Conservation (phyloP, 2,113 vertebrate species). For the Upupa epops region DNA sequence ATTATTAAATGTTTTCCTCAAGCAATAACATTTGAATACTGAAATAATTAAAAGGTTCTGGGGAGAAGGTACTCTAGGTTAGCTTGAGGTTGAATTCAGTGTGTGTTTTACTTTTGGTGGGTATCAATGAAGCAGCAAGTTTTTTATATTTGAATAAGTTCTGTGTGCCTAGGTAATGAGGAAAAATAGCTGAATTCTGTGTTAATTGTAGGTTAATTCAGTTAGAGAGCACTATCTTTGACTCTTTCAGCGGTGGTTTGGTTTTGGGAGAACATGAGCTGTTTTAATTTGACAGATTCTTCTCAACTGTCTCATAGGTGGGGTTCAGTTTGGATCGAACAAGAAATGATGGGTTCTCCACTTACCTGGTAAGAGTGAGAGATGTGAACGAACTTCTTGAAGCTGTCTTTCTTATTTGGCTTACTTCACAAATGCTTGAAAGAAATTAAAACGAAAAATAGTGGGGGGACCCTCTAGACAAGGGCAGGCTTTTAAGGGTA, state of each 20-base stretch:
- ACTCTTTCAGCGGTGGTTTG: background rate
- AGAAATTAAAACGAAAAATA: background rate
- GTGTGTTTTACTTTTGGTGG: background rate
- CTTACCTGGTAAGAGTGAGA: constrained; percentile 80
- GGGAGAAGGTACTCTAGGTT: background rate
- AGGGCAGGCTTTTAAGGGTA: background rate
- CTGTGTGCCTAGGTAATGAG: background rate
- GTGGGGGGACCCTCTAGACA: fast-evolving
- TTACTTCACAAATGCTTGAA: background rate
- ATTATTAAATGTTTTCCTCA: background rate
- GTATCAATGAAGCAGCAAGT: background rate
- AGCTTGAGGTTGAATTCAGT: background rate
- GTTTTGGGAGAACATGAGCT: background rate
- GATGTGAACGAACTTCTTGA: background rate
- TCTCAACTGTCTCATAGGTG: constrained; percentile 66
- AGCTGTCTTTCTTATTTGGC: background rate
- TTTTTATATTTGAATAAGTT: background rate
- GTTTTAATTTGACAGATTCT: background rate
- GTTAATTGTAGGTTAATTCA: background rate
- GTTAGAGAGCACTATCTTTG: background rate
- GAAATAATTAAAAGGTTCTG: background rate
- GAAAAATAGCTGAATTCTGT: background rate
- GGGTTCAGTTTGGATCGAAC: constrained; percentile 86
- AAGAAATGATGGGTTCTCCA: constrained; percentile 84
- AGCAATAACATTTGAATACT: background rate